These are phyloP conservation scores for Drosophila diplacantha DNA, from an alignment of 2,888 invertebrate species.

Conservation along the genomic window DNA sequence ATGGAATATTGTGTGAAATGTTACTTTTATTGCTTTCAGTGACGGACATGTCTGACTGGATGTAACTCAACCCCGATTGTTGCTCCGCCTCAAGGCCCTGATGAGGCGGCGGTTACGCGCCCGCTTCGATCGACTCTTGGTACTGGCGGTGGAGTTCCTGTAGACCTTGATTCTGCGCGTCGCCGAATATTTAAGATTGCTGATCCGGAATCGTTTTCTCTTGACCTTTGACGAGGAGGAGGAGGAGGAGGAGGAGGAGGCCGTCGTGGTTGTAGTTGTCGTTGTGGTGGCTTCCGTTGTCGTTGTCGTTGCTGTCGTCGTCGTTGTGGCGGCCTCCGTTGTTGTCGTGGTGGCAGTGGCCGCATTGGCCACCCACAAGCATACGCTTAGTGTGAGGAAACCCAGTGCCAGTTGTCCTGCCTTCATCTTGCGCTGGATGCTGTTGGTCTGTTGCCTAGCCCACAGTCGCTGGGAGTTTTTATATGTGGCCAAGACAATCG, in stretches of 20 bases:
- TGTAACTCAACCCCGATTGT: constrained; percentile 5
- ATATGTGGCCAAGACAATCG: constrained; percentile 33
- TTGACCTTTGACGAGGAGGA: background rate
- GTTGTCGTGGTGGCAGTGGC: constrained; percentile 4
- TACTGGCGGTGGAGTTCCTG: constrained; percentile 1
- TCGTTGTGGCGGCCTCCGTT: constrained; percentile 4
- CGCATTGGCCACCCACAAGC: constrained; percentile 26
- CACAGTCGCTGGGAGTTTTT: constrained; percentile 13
- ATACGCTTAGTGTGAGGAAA: constrained; percentile 14
- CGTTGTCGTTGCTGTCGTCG: constrained; percentile 1
- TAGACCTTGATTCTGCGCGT: background rate
- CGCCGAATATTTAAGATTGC: background rate
- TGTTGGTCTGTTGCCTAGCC: constrained; percentile 8
- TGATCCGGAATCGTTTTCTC: constrained; percentile 3
- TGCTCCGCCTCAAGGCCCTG: background rate
- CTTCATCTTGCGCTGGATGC: constrained; percentile 20
- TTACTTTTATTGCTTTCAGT: constrained; percentile 14
- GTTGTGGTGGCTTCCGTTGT: constrained; percentile 14
- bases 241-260: background rate
- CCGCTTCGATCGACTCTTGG: background rate
- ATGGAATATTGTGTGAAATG: background rate
- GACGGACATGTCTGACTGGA: too few relatives aligned
- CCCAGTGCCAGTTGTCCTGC: constrained; percentile 11
- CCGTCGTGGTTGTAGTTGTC: background rate
- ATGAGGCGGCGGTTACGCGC: background rate